phyloP scores from a whole-genome alignment of 2,888 invertebrate genomes.

The Hesperia comma region DNA sequence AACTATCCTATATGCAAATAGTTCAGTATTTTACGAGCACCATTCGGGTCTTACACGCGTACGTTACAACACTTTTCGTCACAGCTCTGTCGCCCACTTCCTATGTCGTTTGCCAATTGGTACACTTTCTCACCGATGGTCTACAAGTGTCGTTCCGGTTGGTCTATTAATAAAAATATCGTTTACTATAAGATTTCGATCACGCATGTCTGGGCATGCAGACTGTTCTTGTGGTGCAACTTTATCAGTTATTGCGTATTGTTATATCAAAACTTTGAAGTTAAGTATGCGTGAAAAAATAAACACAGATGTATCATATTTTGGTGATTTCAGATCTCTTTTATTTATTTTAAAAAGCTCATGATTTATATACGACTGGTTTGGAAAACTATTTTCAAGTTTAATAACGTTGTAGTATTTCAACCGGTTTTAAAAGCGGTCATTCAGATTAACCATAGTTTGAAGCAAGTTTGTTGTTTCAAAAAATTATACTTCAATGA shows the following conservation, averaged over 20 bases:
- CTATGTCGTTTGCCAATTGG: conserved; percentile 68
- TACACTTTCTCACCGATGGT: conserved; percentile 58
- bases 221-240: conserved; percentile 2
- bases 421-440: too few relatives aligned
- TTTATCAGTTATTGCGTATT: background rate
- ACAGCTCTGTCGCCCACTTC: conserved; percentile 59
- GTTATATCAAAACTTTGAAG: background rate
- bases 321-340: too few relatives aligned
- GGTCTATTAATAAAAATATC: conserved; percentile 52
- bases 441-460: too few relatives aligned
- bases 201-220: conserved; percentile 46
- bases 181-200: conserved; percentile 44
- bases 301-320: too few relatives aligned
- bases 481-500: too few relatives aligned
- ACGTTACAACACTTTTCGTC: conserved; percentile 50
- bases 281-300: too few relatives aligned
- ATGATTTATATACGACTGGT: too few relatives aligned
- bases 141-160: conserved; percentile 54
- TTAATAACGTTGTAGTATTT: too few relatives aligned
- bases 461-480: background rate
- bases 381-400: too few relatives aligned
- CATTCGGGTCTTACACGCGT: conserved; percentile 7
- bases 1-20: conserved; percentile 16
- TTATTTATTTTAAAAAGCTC: too few relatives aligned
- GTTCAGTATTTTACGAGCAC: conserved; percentile 21